Evolutionary conservation across 2,113 vertebrate species (phyloP), one percentile per base, ranked within the genome.

Genomic region (Cervus canadensis): DNA sequence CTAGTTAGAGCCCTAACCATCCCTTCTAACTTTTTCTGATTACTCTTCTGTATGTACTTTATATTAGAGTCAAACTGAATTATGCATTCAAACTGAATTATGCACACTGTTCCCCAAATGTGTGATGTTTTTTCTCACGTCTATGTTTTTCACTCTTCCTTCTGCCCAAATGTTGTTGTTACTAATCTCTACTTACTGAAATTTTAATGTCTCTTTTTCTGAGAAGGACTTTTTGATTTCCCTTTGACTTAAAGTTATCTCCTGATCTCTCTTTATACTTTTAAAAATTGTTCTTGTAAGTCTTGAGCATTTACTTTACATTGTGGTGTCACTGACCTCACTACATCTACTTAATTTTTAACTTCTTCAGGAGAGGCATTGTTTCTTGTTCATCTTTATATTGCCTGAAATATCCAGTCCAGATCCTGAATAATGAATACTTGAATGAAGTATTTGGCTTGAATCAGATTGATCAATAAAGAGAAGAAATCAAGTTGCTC

Each of bases 121-220:
- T 74, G 28, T 52, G 57, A 28, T 93, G 2, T 78, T 97, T 94
- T 76, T 26, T n/a, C 8, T 6, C 50, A 28, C 48, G 36, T 94
- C 19, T 84, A 7, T 76, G 26, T 33, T 89, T 92, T 90, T 93
- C 25, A 36, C 33, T 82, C 43, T 94, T 97, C 25, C 48, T 93
- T 94, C n/a, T 89, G 11, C 21, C 43, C 54, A 45, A 81, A 88
- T 62, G 76, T 16, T 26, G 64, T 88, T 88, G 15, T 89, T 62
- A 40, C 17, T 56, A 25, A 95, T 48, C 25, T 84, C 36, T 78
- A 60, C 74, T 93, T 95, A 67, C 3, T 60, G 43, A 79, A 82
- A 92, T 93, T 94, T 56, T 67, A 76, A 54, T 57, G 30, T 89
- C 11, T 81, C 8, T 57, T 93, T 94, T 94, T 91, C 74, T 92